These are phyloP conservation scores for Drosophila eugracilis DNA, from an alignment of 1,140 invertebrate species.

Conservation along the genomic window DNA sequence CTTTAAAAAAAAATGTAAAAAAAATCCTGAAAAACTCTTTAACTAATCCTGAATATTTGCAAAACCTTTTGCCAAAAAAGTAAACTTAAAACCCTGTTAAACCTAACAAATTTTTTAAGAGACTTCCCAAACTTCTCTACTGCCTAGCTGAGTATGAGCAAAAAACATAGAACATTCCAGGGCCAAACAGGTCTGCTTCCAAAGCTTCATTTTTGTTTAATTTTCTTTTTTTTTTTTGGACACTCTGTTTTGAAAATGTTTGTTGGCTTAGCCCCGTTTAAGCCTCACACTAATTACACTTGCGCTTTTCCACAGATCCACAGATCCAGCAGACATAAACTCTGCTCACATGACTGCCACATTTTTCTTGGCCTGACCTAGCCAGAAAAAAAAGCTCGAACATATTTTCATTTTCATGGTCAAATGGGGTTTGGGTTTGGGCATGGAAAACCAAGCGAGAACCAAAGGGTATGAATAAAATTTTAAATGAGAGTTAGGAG, in stretches of 20 bases:
- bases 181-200: slow-evolving; percentile 50
- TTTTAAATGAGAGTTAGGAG: slow-evolving; percentile 34
- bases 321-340: slow-evolving; percentile 49
- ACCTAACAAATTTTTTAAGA: not conserved
- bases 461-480: slow-evolving; percentile 14
- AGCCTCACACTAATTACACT: slow-evolving; percentile 80
- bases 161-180: slow-evolving; percentile 10
- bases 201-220: not conserved
- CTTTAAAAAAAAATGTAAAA: no score
- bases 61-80: no score
- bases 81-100: no score
- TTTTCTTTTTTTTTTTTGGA: slow-evolving; percentile 2
- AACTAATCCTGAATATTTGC: no score
- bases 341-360: slow-evolving; percentile 15
- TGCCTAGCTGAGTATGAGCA: no score
- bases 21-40: no score
- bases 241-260: slow-evolving; percentile 23
- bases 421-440: slow-evolving; percentile 49
- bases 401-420: slow-evolving; percentile 81
- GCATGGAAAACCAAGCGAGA: not conserved
- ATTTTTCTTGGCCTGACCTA: slow-evolving; percentile 72
- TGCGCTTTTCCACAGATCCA: slow-evolving; percentile 77
- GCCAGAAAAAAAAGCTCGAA: slow-evolving; percentile 55
- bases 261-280: slow-evolving; percentile 74
- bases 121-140: no score